phyloP scores from a whole-genome alignment of 2,888 invertebrate genomes.

The Hetaerina titia region DNA sequence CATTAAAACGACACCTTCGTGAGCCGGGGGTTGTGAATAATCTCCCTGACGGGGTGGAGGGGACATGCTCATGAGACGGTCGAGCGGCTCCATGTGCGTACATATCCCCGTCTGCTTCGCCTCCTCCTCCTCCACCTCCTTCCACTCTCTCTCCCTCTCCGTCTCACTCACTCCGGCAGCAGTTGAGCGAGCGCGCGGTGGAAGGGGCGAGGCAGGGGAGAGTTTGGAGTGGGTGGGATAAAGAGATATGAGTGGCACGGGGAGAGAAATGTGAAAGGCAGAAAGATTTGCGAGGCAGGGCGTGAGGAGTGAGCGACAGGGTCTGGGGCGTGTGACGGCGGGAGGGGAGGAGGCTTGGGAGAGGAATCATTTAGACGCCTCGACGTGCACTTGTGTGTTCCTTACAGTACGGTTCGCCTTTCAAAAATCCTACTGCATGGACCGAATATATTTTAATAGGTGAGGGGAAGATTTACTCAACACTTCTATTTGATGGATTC shows the following conservation, averaged over 20 bases:
- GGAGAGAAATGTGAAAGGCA: constrained; percentile 56
- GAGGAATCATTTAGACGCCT: constrained; percentile 9
- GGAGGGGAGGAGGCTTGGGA: background rate
- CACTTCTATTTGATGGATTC: no score
- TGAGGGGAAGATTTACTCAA: no score
- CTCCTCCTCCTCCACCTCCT: background rate
- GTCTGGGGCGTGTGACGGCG: background rate
- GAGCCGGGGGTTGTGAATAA: constrained; percentile 40
- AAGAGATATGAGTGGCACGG: constrained; percentile 30
- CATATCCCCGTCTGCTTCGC: background rate
- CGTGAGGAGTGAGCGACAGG: background rate
- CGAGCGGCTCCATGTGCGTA: background rate
- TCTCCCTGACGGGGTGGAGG: constrained; percentile 18
- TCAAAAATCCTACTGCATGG: no score
- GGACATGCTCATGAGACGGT: constrained; percentile 46
- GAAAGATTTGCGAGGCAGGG: constrained; percentile 37
- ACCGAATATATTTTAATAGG: no score
- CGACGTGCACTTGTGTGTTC: background rate
- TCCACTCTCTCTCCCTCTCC: constrained; percentile 16
- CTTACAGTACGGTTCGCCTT: no score
- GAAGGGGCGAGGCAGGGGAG: background rate
- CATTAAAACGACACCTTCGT: constrained; percentile 65
- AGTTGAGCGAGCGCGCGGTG: background rate
- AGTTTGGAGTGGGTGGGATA: background rate
- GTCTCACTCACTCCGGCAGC: constrained; percentile 15